These are phyloP conservation scores for Montipora foliosa DNA, from an alignment of 64 coral and sea anemone species.

Conservation along the genomic window DNA sequence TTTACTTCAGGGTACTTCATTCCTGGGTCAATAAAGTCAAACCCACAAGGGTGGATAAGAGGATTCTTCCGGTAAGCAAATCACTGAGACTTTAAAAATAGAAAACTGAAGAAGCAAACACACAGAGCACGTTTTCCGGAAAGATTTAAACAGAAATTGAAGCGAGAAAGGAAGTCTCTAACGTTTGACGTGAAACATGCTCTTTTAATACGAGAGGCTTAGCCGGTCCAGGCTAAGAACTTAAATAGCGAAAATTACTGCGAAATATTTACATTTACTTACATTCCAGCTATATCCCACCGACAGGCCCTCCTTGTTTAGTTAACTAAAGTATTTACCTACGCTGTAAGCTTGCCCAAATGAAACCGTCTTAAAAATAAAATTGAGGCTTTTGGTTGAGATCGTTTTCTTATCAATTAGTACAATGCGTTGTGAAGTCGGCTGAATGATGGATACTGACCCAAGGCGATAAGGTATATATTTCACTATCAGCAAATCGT, in stretches of 20 bases:
- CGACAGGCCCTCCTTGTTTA: neutral
- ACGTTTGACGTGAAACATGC: neutral
- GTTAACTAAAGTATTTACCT: neutral
- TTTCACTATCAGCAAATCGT: slow-evolving; percentile 7
- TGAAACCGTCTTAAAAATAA: neutral
- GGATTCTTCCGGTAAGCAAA: neutral
- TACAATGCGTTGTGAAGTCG: neutral
- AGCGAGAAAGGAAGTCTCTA: neutral
- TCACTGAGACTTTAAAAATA: neutral
- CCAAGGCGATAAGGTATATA: neutral
- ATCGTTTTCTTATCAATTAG: neutral
- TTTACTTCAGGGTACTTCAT: no score
- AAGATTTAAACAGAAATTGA: neutral
- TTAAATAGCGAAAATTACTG: neutral
- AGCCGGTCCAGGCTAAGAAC: no score
- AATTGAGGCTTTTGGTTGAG: neutral
- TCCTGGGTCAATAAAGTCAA: no score
- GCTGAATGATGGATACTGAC: neutral
- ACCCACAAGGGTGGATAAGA: neutral
- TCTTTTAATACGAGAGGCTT: no score
- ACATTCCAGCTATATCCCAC: neutral
- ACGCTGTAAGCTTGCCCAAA: neutral
- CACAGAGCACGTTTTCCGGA: neutral
- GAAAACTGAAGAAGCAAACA: neutral
- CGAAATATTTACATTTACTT: neutral